phyloP scores from a whole-genome alignment of 2,113 vertebrate species.

The Solenodon paradoxus region DNA sequence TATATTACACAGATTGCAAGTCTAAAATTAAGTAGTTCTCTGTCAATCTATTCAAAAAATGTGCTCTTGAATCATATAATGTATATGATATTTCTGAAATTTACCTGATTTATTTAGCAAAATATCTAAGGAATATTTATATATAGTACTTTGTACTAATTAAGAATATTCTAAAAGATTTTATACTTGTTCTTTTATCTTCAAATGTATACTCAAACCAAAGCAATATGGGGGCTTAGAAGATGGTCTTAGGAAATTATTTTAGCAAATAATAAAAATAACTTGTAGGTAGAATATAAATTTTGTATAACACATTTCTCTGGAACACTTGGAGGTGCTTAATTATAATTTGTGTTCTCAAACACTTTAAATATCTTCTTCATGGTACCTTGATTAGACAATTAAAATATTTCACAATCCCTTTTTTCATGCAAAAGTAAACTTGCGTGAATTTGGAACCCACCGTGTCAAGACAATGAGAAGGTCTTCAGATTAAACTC shows the following conservation, averaged over 20 bases:
- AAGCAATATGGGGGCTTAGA: not conserved
- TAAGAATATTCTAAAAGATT: constrained; percentile 17
- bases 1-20: not conserved
- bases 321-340: not conserved
- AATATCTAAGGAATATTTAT: not conserved
- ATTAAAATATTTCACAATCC: not conserved
- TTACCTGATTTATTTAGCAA: not conserved
- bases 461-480: not conserved
- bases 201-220: not conserved
- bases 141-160: not conserved
- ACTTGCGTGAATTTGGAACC: not conserved
- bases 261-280: not conserved
- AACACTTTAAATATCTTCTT: not conserved
- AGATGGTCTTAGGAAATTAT: not conserved
- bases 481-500: not conserved
- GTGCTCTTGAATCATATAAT: not conserved
- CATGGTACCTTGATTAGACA: not conserved
- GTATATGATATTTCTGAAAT: constrained; percentile 12
- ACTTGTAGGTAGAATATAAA: not conserved
- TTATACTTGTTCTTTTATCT: not conserved
- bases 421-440: not conserved
- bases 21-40: constrained; percentile 26
- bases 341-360: not conserved
- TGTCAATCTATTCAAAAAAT: constrained; percentile 25
- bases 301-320: not conserved